Conservation (phyloP, 2,113 vertebrate genomes). For the Arizona elegans region DNA sequence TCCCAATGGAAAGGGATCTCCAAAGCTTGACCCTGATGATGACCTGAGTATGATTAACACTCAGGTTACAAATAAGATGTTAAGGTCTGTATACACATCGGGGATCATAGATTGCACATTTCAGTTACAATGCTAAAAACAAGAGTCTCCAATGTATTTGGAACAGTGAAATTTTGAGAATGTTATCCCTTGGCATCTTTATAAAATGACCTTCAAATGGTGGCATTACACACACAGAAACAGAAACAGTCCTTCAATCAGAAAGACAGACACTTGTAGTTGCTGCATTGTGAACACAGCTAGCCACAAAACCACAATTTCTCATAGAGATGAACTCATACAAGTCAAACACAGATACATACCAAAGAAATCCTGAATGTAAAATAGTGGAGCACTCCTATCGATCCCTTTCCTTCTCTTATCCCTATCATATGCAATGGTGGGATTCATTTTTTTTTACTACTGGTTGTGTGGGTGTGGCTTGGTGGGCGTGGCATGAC, state of each 20-base stretch:
- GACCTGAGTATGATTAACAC: neutral
- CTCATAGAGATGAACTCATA: neutral
- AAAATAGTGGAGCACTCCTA: neutral
- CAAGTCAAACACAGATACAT: neutral
- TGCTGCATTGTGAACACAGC: neutral
- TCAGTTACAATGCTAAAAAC: neutral
- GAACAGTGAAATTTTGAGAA: neutral
- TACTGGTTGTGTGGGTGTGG: no score
- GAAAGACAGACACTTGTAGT: neutral
- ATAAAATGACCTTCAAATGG: neutral
- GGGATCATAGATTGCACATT: neutral
- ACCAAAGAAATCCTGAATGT: neutral
- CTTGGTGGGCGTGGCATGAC: no score
- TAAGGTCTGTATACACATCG: neutral
- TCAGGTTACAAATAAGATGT: neutral
- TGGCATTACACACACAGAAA: neutral
- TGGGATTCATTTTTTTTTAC: no score
- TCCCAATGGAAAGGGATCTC: neutral
- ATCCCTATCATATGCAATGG: neutral
- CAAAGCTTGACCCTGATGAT: neutral
- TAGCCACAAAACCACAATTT: neutral
- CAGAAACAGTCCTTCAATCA: neutral
- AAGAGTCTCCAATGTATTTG: neutral
- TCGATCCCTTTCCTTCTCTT: neutral
- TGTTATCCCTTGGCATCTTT: neutral